Percentiles rank a stretch among this genome's conserved stretches.
Evolutionary conservation across 2,797 vertebrate species (phyloP).

Genomic region (Acestrorhynchus altus): DNA sequence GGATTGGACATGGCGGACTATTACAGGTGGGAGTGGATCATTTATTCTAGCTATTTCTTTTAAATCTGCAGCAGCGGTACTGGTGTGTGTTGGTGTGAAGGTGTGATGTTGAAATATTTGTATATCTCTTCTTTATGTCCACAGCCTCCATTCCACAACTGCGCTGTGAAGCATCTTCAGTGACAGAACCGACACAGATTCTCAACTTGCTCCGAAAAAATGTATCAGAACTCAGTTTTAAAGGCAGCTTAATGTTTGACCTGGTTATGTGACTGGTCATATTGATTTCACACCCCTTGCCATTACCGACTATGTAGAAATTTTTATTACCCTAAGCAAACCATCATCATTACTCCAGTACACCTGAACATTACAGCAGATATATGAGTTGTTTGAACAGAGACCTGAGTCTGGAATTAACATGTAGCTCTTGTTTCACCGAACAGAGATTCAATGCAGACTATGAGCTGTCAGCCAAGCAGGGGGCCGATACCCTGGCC

Average conservation of each 20-base stretch:
- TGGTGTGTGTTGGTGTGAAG: not conserved
- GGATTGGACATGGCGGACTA: conserved; percentile 89
- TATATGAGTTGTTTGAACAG: no score
- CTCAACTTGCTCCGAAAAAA: conserved; percentile 92
- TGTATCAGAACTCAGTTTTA: no score
- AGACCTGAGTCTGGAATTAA: no score
- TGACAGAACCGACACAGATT: conserved; percentile 91
- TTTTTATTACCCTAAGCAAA: no score
- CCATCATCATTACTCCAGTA: no score
- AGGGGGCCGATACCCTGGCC: conserved; percentile 96
- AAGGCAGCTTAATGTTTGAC: no score
- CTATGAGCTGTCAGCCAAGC: conserved; percentile 90
- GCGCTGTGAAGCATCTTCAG: conserved; percentile 77
- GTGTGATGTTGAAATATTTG: not conserved
- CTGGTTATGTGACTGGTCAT: no score
- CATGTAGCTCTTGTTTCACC: not conserved
- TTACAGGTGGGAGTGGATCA: conserved; percentile 81
- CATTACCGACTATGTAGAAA: no score
- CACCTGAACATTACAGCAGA: no score
- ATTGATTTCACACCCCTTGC: no score
- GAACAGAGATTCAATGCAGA: conserved; percentile 92
- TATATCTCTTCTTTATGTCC: conserved; percentile 29
- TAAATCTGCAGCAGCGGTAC: not conserved
- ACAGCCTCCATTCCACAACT: conserved; percentile 88
- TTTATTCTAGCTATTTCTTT: not conserved